These are phyloP conservation scores for Allobates femoralis DNA, from an alignment of 2,797 vertebrate genomes.

Conservation along the genomic window DNA sequence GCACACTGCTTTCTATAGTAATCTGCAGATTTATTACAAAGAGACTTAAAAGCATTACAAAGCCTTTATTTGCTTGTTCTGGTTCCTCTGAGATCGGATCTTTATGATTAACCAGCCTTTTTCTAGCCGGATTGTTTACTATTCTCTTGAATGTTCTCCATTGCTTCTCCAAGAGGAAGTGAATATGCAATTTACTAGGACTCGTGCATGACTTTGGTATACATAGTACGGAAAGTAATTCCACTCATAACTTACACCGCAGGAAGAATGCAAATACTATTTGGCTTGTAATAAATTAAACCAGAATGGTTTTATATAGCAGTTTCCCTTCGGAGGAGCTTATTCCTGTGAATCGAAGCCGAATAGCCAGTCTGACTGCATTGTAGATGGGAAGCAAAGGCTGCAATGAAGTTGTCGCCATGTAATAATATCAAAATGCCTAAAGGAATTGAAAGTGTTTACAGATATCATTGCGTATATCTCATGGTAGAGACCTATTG, in stretches of 20 bases:
- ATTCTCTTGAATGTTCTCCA: background rate
- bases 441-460: background rate
- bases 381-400: background rate
- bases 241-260: background rate
- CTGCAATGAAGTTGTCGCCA: background rate
- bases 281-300: constrained; percentile 7
- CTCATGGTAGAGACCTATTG: background rate
- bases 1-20: background rate
- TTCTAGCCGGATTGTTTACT: background rate
- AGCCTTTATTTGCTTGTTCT: constrained; percentile 31
- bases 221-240: background rate
- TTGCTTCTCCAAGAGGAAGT: background rate
- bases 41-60: background rate
- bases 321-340: background rate
- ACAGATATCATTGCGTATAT: no score
- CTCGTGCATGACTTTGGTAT: constrained; percentile 1
- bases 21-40: background rate
- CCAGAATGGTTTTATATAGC: background rate
- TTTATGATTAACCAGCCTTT: background rate
- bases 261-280: background rate
- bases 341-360: background rate
- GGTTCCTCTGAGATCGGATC: background rate
- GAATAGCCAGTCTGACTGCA: background rate
- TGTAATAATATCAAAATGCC: background rate
- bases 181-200: constrained; percentile 12